Base-by-base conservation (phyloP, 2,888 invertebrate genomes). In the Lingula anatina region DNA sequence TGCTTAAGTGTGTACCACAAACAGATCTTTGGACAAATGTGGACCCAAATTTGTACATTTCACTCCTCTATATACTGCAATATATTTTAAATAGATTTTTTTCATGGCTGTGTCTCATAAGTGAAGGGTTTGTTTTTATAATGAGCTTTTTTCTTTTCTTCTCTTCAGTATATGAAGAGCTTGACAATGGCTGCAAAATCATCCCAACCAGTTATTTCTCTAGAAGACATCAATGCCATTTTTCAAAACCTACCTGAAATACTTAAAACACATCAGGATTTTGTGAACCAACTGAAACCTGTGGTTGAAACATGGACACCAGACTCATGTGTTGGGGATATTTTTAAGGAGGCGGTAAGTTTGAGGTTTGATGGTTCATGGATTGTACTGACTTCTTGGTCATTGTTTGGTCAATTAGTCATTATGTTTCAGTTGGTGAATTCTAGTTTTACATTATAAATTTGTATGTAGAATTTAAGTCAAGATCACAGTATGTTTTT, bases 231-330 rank as follows among this genome's bases (percentile, higher is more conserved):
- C 71, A 87, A 87, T 59, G 87, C 88, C 5, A 93, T 94, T 73
- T 94, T 94, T 78, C 91, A 89, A 75, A 90, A 91, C 79, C 90
- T 94, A 75, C 89, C 90, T 1, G 90, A 93, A 65, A 81, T 94
- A 43, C 87, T 89, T 69, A 83, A 83, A 44, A 81, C 90, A 48
- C 94, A 94, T 77, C 85, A 86, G 56, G 85, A 84, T 57, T 94
- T 94, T 78, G 81, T 93, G 39, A 85, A 87, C 51, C 86, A 87
- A 39, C 80, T 94, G 2, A 70, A 75, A 47, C 62, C 60, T 1
- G 62, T 64, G 31, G 64, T 72, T 3, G 55, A 62, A 25, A 49
- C 59, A 26, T 71, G 70, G 68, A 61, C 60, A 15, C 58, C 57
- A 20, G 59, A 61, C 1, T 83, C 86, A 49, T 82, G 84, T 31